Conservation (phyloP, 2,888 invertebrate species). For the Gonocerus acuteangulatus region DNA sequence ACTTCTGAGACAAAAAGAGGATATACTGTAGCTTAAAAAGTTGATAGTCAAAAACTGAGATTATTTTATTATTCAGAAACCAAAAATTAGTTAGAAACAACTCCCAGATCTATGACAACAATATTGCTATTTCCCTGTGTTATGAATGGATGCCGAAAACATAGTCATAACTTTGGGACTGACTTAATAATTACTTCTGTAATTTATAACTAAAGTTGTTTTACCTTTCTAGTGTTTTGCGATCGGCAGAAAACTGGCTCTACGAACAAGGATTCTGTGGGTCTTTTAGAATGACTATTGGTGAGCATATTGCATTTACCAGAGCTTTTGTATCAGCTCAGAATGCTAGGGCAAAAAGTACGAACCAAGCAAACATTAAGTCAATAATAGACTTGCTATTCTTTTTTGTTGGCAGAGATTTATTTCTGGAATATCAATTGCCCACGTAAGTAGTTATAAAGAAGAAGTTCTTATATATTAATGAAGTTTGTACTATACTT, state of each 20-base stretch:
- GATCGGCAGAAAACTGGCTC: constrained; percentile 44
- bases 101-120: too few species aligned
- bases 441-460: constrained; percentile 26
- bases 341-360: constrained; percentile 23
- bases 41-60: too few species aligned
- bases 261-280: constrained; percentile 39
- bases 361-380: constrained; percentile 20
- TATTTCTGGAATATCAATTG: constrained; percentile 26
- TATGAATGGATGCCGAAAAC: too few species aligned
- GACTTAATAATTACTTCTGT: too few species aligned
- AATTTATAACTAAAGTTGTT: too few species aligned
- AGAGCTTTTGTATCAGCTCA: constrained; percentile 32
- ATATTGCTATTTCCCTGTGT: too few species aligned
- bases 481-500: too few species aligned
- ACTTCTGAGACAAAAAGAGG: too few species aligned
- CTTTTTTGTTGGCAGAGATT: constrained; percentile 38
- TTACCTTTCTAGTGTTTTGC: not conserved
- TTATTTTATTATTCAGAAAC: too few species aligned
- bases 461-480: not conserved
- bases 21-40: too few species aligned
- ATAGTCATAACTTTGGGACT: too few species aligned
- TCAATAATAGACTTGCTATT: constrained; percentile 42
- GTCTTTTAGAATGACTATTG: constrained; percentile 27
- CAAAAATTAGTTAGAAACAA: too few species aligned
- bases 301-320: constrained; percentile 28